Conservation (phyloP, 2,113 vertebrate species). For the Alectura lathami region DNA sequence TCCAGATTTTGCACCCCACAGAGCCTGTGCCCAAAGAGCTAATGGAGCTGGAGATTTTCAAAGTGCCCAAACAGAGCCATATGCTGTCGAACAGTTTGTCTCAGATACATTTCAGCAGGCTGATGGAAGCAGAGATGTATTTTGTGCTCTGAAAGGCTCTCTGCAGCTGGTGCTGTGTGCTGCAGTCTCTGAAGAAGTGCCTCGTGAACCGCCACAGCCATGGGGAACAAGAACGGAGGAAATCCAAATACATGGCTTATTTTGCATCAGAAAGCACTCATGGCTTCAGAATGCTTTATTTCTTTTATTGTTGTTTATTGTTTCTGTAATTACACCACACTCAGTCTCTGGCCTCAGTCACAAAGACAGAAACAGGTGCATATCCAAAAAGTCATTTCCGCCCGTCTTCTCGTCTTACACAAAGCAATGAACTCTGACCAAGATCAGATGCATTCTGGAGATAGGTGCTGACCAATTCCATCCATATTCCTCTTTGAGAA, state of each 20-base stretch:
- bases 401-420: neutral
- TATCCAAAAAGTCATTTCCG: neutral
- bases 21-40: neutral
- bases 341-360: neutral
- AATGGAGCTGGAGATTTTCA: neutral
- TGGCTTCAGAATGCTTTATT: neutral
- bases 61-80: neutral
- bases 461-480: neutral
- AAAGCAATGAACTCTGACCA: neutral
- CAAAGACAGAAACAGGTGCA: neutral
- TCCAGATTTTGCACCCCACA: neutral
- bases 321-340: neutral
- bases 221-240: fast-evolving
- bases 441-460: neutral
- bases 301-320: too few relatives aligned
- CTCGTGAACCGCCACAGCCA: neutral
- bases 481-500: neutral
- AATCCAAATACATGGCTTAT: neutral
- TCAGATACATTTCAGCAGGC: neutral
- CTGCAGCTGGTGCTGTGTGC: neutral
- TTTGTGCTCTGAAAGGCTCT: neutral
- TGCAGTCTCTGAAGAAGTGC: neutral
- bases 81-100: neutral
- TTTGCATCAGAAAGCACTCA: neutral
- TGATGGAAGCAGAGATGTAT: neutral